These are phyloP conservation scores for Mus minutoides DNA, from an alignment of 2,797 vertebrate species.

Conservation along the genomic window DNA sequence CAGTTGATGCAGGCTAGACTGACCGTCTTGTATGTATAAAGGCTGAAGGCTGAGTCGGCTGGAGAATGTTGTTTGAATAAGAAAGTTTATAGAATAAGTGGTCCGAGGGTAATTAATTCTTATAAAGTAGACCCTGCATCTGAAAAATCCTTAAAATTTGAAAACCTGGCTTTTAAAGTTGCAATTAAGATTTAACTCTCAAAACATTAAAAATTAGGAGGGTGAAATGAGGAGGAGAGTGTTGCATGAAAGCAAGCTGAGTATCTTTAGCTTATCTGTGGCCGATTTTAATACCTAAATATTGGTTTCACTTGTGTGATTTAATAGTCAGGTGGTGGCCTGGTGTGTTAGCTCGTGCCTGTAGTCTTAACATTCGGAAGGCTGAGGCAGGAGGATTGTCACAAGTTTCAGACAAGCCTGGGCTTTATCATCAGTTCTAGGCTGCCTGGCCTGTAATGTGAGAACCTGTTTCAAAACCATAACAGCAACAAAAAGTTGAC, in stretches of 20 bases:
- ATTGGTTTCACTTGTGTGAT: conserved; percentile 73
- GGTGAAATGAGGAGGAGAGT: not conserved
- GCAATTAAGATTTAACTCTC: not conserved
- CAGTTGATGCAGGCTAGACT: conserved; percentile 58
- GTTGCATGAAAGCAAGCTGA: not conserved
- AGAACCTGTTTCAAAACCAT: not conserved
- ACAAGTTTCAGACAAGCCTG: not conserved
- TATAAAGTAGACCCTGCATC: conserved; percentile 18
- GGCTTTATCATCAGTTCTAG: not conserved
- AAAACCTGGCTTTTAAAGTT: conserved; percentile 30
- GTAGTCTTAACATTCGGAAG: not conserved
- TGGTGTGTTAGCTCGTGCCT: not conserved
- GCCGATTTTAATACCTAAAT: conserved; percentile 61
- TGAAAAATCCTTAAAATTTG: conserved; percentile 48
- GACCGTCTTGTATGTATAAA: conserved; percentile 63
- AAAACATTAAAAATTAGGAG: conserved; percentile 29
- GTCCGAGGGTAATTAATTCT: conserved; percentile 56
- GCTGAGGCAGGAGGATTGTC: not conserved
- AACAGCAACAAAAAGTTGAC: not conserved
- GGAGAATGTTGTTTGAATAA: conserved; percentile 62
- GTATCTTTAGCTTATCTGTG: conserved; percentile 39
- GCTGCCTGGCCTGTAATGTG: not conserved
- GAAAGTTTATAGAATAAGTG: conserved; percentile 42
- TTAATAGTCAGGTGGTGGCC: conserved; percentile 61
- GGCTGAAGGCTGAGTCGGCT: conserved; percentile 59